Conservation (phyloP, 2,888 invertebrate species). For the Pelosia muscerda region DNA sequence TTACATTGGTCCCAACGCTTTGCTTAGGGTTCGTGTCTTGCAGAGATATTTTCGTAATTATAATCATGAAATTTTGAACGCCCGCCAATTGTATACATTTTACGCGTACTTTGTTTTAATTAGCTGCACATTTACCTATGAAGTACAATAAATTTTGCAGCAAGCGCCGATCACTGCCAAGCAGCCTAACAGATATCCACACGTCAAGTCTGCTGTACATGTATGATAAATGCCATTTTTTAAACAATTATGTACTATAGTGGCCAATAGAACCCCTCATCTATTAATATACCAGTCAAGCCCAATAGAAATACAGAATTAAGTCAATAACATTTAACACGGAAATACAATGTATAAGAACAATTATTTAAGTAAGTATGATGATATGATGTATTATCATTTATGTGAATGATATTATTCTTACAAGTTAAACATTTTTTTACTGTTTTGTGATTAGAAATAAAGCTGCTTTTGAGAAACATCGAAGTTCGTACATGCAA, state of each 20-base stretch:
- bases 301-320: slow-evolving; percentile 54
- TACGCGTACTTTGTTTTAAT: neutral
- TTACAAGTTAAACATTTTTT: slow-evolving; percentile 19
- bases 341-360: slow-evolving; percentile 49
- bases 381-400: slow-evolving; percentile 38
- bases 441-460: slow-evolving; percentile 6
- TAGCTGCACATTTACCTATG: slow-evolving; percentile 10
- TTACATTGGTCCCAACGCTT: slow-evolving; percentile 81
- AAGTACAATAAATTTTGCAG: slow-evolving; percentile 10
- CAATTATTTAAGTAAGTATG: slow-evolving; percentile 33
- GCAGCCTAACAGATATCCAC: neutral
- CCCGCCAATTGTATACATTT: slow-evolving; percentile 14
- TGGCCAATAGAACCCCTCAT: slow-evolving; percentile 54
- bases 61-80: slow-evolving; percentile 21
- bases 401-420: slow-evolving; percentile 36
- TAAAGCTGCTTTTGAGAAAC: neutral
- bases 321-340: slow-evolving; percentile 52
- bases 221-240: slow-evolving; percentile 26
- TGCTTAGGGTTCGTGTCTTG: slow-evolving; percentile 62
- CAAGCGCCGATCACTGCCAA: slow-evolving; percentile 18
- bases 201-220: slow-evolving; percentile 17
- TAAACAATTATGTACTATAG: slow-evolving; percentile 29
- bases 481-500: neutral
- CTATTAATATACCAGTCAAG: slow-evolving; percentile 56
- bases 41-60: slow-evolving; percentile 25